Evolutionary conservation across 64 coral and sea anemone species (phyloP).

Genomic region (Stichodactyla helianthus): DNA sequence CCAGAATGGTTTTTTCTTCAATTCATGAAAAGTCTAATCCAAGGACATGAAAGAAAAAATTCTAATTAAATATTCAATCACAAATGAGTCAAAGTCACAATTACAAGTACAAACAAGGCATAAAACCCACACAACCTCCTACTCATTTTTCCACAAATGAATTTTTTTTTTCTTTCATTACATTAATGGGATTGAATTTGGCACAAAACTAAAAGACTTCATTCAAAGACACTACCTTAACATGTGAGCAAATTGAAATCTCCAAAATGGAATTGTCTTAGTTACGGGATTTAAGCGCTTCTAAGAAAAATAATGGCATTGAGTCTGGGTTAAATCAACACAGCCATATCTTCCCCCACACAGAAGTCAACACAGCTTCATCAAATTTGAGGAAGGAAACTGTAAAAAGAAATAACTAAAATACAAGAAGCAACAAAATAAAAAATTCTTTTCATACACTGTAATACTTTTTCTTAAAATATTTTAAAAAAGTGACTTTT

Average conservation of each 20-base stretch:
- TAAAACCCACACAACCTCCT: conserved; percentile 18
- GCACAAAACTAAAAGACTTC: background rate
- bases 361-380: conserved; percentile 20
- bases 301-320: background rate
- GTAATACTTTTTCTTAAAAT: background rate
- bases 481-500: background rate
- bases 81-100: conserved; percentile 4
- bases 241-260: background rate
- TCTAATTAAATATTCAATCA: conserved; percentile 28
- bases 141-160: conserved; percentile 5
- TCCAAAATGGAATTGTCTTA: background rate
- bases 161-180: background rate
- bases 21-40: background rate
- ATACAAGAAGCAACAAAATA: background rate
- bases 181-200: conserved; percentile 10
- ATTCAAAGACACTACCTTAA: conserved; percentile 5
- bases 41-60: background rate
- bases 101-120: conserved; percentile 27
- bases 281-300: background rate
- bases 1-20: background rate
- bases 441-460: background rate
- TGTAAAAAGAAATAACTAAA: background rate
- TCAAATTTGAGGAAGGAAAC: background rate
- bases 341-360: conserved; percentile 14
- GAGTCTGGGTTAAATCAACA: background rate